Conservation (phyloP, 2,797 vertebrate genomes). For the Poecilia gillii region DNA sequence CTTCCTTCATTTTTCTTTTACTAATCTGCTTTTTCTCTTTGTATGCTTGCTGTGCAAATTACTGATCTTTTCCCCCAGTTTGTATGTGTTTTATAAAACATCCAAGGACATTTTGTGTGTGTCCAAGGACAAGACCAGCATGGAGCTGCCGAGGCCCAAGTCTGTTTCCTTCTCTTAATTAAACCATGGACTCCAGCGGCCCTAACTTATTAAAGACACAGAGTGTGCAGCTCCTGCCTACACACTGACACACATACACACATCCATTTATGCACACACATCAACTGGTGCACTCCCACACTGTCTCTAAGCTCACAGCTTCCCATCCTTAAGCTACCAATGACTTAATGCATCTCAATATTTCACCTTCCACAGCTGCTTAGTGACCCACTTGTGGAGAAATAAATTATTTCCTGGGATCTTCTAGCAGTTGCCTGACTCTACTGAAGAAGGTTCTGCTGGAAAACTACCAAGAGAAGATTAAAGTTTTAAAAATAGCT, state of each 20-base stretch:
- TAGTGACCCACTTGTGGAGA: slow-evolving; percentile 70
- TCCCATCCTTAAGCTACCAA: slow-evolving; percentile 60
- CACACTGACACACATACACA: slow-evolving; percentile 27
- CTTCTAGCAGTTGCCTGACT: slow-evolving; percentile 39
- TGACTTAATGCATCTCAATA: slow-evolving; percentile 72
- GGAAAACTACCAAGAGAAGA: slow-evolving; percentile 31
- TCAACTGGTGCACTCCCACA: slow-evolving; percentile 29
- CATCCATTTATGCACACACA: slow-evolving; percentile 16
- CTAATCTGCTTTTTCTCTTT: slow-evolving; percentile 8
- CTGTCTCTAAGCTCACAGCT: slow-evolving; percentile 54
- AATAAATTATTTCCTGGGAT: slow-evolving; percentile 69
- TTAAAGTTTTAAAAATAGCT: slow-evolving; percentile 50
- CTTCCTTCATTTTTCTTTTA: neutral
- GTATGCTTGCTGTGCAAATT: slow-evolving; percentile 20
- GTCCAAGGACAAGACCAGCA: slow-evolving; percentile 44
- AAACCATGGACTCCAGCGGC: slow-evolving; percentile 75
- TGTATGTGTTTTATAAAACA: slow-evolving; percentile 66
- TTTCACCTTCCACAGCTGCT: slow-evolving; percentile 69
- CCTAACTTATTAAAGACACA: slow-evolving; percentile 75
- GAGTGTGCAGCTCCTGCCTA: slow-evolving; percentile 37
- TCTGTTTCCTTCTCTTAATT: slow-evolving; percentile 77
- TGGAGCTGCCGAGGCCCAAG: slow-evolving; percentile 62
- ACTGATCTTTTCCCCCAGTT: slow-evolving; percentile 40
- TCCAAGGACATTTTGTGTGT: slow-evolving; percentile 58
- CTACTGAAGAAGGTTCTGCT: slow-evolving; percentile 34